A percentile compares a stretch with the other conserved stretches of the same genome.
These are phyloP conservation scores for Prionailurus viverrinus DNA, from an alignment of 2,113 vertebrate genomes.

Conservation along the genomic window DNA sequence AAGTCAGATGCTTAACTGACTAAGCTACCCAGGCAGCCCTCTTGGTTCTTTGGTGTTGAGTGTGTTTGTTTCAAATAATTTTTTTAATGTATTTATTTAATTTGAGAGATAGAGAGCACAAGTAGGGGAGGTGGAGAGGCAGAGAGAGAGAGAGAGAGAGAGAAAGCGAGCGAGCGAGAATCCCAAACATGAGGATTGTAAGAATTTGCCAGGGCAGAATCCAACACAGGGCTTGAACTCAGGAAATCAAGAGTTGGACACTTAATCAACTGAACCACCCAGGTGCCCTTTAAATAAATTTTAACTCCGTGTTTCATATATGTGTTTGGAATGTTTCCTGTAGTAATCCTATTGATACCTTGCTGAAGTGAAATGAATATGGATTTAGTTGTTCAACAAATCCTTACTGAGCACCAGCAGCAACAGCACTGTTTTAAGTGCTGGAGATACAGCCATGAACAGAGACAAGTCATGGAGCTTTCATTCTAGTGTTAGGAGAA, in stretches of 20 bases:
- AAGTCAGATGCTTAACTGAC: no score
- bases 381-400: not conserved
- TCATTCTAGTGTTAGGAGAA: not conserved
- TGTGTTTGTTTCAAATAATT: constrained; percentile 37
- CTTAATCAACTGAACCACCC: no score
- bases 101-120: no score
- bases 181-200: no score
- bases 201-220: no score
- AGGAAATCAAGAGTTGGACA: no score
- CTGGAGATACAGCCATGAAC: not conserved
- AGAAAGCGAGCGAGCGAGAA: no score
- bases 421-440: not conserved
- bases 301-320: constrained; percentile 24
- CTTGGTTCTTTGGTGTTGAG: not conserved
- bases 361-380: constrained; percentile 51
- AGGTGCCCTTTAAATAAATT: not conserved
- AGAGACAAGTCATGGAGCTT: not conserved
- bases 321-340: not conserved
- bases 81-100: not conserved
- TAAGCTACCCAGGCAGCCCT: no score
- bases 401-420: not conserved
- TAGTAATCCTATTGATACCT: not conserved
- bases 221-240: no score
- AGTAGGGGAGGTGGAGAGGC: no score
- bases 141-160: no score